Evolutionary conservation across 1,140 invertebrate species (phyloP).

Genomic region (Holotrichia oblita): DNA sequence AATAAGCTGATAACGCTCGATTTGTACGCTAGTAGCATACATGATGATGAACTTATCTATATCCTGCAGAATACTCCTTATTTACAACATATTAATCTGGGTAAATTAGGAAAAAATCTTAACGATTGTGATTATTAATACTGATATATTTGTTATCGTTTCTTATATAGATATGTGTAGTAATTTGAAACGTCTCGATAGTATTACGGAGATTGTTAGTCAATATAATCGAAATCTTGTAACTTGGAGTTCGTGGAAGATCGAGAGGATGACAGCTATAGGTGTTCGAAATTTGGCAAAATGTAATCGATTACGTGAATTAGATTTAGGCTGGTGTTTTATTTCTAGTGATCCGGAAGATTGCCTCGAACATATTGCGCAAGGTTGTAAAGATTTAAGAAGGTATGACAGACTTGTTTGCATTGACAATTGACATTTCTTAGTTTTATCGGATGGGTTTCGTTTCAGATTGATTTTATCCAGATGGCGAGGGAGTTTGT

Average conservation of each 20-base stretch:
- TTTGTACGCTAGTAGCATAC: constrained; percentile 78
- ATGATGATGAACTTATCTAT: constrained; percentile 68
- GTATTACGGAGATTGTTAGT: constrained; percentile 72
- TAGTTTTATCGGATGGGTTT: background rate
- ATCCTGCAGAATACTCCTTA: constrained; percentile 73
- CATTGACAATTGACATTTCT: background rate
- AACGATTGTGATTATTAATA: background rate
- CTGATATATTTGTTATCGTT: no score
- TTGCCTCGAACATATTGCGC: constrained; percentile 62
- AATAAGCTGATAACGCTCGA: constrained; percentile 77
- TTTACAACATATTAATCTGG: constrained; percentile 78
- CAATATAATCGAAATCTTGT: constrained; percentile 72
- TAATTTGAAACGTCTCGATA: constrained; percentile 71
- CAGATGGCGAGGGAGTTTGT: constrained; percentile 72
- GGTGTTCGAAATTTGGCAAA: constrained; percentile 75
- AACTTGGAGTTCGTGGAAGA: constrained; percentile 88
- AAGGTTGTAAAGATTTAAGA: constrained; percentile 64
- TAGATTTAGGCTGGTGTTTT: constrained; percentile 89
- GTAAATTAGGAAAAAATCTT: constrained; percentile 56
- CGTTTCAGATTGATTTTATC: constrained; percentile 56
- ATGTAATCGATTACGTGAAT: constrained; percentile 78
- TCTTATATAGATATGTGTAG: constrained; percentile 67
- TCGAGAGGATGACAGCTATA: constrained; percentile 73
- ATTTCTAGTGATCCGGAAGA: constrained; percentile 60
- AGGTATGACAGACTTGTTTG: constrained; percentile 55